phyloP scores from a whole-genome alignment of 2,888 invertebrate species.

The Tinea trinotella region DNA sequence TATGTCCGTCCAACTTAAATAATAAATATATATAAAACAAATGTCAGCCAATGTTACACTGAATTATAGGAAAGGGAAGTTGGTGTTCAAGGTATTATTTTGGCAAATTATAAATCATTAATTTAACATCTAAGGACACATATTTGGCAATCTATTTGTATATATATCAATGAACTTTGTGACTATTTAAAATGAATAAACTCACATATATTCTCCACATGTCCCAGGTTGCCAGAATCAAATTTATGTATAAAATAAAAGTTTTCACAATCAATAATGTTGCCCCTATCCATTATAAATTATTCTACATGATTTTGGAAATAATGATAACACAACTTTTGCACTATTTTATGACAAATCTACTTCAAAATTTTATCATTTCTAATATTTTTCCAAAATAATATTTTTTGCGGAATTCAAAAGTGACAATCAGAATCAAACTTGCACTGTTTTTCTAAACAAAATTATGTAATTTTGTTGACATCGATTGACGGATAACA shows the following conservation, averaged over 20 bases:
- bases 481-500: conserved; percentile 74
- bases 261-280: conserved; percentile 76
- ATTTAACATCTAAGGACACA: neutral
- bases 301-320: conserved; percentile 60
- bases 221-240: conserved; percentile 91
- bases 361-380: conserved; percentile 49
- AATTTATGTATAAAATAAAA: conserved; percentile 89
- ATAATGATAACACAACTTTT: conserved; percentile 19
- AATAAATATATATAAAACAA: too few species aligned
- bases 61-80: neutral
- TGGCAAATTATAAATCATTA: neutral
- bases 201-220: conserved; percentile 80
- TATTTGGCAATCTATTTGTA: neutral
- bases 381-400: conserved; percentile 25
- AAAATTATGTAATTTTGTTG: conserved; percentile 74
- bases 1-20: too few species aligned
- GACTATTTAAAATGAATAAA: conserved; percentile 19
- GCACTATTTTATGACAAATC: conserved; percentile 28
- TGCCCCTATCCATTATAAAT: conserved; percentile 61
- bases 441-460: conserved; percentile 70
- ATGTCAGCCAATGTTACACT: too few species aligned
- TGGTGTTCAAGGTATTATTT: conserved; percentile 4
- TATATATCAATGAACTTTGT: neutral
- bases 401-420: conserved; percentile 34
- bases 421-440: conserved; percentile 59